Base-by-base conservation (phyloP, 2,888 invertebrate species). In the Andrena praecox region DNA sequence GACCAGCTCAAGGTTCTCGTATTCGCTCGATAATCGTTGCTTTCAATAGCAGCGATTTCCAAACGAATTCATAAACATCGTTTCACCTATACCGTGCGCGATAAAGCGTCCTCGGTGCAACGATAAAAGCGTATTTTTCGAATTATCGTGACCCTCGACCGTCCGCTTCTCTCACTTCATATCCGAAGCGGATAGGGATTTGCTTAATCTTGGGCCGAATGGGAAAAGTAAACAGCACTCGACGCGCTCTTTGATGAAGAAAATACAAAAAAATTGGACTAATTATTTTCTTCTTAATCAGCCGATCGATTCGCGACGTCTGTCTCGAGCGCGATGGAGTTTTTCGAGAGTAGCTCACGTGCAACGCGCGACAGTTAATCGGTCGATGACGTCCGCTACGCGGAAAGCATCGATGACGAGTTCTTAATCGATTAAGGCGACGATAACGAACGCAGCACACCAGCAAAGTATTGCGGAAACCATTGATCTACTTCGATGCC, bases 141-240 rank as follows among this genome's bases (percentile, higher is more conserved):
- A 78, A 56, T 78, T 86, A 85, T 87, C 86, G 20, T 72, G 56
- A 80, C 78, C 80, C 86, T 16, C 70, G 80, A 84, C 80, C 84
- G n/a, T 35, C 35, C 29, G 29, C 7, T 27, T 48, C 50, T 42
- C 27, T 66, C 72, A 52, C 70, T 77, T 73, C 31, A 42, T 71
- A 78, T 78, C 73, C 16, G 42, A 42, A 42, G 5, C 6, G 16
- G 33, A 50, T 33, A 29, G 8, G 33, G 33, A 48, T 64, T 66
- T n/a, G 1, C n/a, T 56, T 59, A 59, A 60, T 56, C 59, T 70
- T 52, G 24, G 10, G 24, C 20, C 24, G 24, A 24, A 10, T 8
- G 27, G 24, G 56, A 56, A 10, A 56, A 24, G 4, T 24, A 56
- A 20, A 27, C 24, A 4, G 24, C 24, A 4, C 10, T 56, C 10